Percentiles rank a stretch among this genome's conserved stretches.
phyloP scores from a whole-genome alignment of 92 coral and sea anemone species.

The Micromussa lordhowensis region DNA sequence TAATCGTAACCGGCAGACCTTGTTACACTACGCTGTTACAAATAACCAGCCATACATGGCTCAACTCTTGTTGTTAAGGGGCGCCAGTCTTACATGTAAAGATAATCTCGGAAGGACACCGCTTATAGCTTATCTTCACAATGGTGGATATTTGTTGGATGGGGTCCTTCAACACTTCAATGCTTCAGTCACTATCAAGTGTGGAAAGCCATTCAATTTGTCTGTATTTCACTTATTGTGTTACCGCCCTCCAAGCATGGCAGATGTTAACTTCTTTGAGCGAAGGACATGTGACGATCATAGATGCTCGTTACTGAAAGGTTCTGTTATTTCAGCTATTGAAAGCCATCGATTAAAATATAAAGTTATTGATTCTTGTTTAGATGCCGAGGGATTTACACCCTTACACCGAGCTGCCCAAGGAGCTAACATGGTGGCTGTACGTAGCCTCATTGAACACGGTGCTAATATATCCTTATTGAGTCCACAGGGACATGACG shows the following conservation, averaged over 20 bases:
- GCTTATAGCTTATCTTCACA: background rate
- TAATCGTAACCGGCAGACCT: background rate
- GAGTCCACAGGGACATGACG: slow-evolving; percentile 5
- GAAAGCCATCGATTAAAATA: slow-evolving; percentile 44
- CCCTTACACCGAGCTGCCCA: slow-evolving; percentile 75
- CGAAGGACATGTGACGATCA: slow-evolving; percentile 55
- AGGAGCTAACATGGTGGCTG: slow-evolving; percentile 66
- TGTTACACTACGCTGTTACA: background rate
- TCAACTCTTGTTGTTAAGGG: slow-evolving; percentile 17
- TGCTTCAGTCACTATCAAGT: background rate
- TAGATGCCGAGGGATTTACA: slow-evolving; percentile 62
- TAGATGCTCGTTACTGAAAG: slow-evolving; percentile 37
- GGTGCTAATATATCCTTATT: slow-evolving; percentile 9
- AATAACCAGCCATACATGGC: slow-evolving; percentile 9
- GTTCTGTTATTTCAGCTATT: slow-evolving; percentile 35
- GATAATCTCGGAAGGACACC: slow-evolving; percentile 23
- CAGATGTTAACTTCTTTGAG: background rate
- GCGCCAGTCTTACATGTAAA: slow-evolving; percentile 21
- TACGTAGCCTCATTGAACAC: slow-evolving; percentile 20
- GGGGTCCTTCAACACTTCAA: slow-evolving; percentile 20
- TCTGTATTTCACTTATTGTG: slow-evolving; percentile 57
- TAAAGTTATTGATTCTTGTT: slow-evolving; percentile 44
- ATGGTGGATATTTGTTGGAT: slow-evolving; percentile 1
- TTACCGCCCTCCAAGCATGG: slow-evolving; percentile 1
- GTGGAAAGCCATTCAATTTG: slow-evolving; percentile 33